phyloP scores from a whole-genome alignment of 92 coral and sea anemone genomes.

The Zoanthus sociatus region DNA sequence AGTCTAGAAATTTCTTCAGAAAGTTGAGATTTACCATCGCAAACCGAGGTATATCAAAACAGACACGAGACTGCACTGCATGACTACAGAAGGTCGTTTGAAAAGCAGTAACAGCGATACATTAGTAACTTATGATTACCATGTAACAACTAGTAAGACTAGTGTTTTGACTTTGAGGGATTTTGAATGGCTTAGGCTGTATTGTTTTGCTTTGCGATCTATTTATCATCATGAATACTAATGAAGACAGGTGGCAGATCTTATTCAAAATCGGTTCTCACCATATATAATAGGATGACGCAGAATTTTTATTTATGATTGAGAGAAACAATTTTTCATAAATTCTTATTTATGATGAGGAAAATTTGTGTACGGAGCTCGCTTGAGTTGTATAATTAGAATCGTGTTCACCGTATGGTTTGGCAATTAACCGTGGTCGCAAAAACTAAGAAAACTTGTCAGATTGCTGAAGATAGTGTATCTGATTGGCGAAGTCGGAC shows the following conservation, averaged over 20 bases:
- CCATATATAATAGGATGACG: slow-evolving; percentile 33
- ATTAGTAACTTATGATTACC: slow-evolving; percentile 36
- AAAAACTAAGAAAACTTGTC: neutral
- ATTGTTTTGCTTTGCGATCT: slow-evolving; percentile 43
- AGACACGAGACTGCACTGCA: neutral
- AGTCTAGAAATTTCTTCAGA: neutral
- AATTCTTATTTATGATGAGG: slow-evolving; percentile 24
- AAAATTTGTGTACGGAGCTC: slow-evolving; percentile 27
- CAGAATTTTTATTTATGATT: slow-evolving; percentile 34
- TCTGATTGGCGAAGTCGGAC: neutral
- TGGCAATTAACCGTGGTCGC: slow-evolving; percentile 25
- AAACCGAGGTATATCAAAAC: neutral
- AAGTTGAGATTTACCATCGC: neutral
- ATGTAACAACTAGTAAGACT: slow-evolving; percentile 25
- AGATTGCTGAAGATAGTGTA: slow-evolving; percentile 25
- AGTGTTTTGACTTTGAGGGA: slow-evolving; percentile 23
- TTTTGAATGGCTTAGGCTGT: slow-evolving; percentile 27
- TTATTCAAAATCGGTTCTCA: slow-evolving; percentile 37
- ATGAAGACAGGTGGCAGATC: slow-evolving; percentile 43
- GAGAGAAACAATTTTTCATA: slow-evolving; percentile 28
- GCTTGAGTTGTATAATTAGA: slow-evolving; percentile 34
- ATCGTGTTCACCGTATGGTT: neutral
- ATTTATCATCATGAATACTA: slow-evolving; percentile 42
- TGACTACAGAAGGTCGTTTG: neutral
- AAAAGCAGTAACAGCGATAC: slow-evolving; percentile 10